Base-by-base conservation (phyloP, 2,113 vertebrate species). In the Nothoprocta perdicaria region DNA sequence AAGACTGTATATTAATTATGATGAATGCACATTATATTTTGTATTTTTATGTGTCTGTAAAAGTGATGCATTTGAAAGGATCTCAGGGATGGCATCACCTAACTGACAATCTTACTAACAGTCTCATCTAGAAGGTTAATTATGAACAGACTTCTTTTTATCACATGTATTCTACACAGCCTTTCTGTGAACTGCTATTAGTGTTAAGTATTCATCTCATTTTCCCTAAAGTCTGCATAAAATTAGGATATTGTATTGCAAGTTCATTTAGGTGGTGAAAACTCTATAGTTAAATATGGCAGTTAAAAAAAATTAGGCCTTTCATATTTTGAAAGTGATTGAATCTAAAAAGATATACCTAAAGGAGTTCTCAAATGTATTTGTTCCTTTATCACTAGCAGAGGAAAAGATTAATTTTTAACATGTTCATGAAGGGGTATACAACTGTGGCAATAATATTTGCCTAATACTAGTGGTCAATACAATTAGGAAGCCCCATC, bases 1-100 rank as follows among this genome's bases (percentile, higher is more conserved):
- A 90, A 74, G 62, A 84, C 7, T 27, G 11, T 26, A 40, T 81
- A 50, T 66, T 90, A 62, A 94, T 91, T 88, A 84, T 22, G 85
- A 86, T 31, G 29, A 86, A 77, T 50, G 27, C 24, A 82, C 8
- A 57, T 61, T 84, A 43, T 73, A 69, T 35, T 7, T 38, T 86
- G n/a, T 14, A 90, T 84, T 93, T 82, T 66, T 71, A 38, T 73
- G 57, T 79, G 22, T 82, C 55, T 92, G 29, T 27, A 82, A 46
- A 95, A 89, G 11, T 27, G 86, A 92, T 48, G 33, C 31, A 72
- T 81, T 89, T 90, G 22, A 92, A 60, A 91, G 88, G 6, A 84
- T 45, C 29, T 72, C 45, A 68, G 84, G 84, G 84, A 72, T 62
- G 11, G 52, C 66, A 88, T 88, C 77, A 80, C 9, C 57, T 83